Percentiles rank a stretch among this genome's conserved stretches.
phyloP scores from a whole-genome alignment of 2,888 invertebrate species.

The Erebia aethiops region DNA sequence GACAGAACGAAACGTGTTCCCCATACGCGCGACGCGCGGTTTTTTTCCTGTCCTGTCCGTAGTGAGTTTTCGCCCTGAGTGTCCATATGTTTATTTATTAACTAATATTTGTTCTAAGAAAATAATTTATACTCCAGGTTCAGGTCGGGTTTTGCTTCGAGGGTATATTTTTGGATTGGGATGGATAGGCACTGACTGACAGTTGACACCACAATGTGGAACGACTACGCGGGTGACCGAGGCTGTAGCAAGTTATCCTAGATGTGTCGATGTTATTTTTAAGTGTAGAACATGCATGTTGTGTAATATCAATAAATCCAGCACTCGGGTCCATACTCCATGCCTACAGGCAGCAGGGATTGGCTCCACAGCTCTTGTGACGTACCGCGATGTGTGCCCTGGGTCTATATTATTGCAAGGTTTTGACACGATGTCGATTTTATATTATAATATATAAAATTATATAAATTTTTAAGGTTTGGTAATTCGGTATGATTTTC shows the following conservation, averaged over 20 bases:
- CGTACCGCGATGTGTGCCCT: neutral
- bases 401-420: neutral
- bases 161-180: constrained; percentile 17
- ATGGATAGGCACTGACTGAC: constrained; percentile 14
- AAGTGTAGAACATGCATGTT: constrained; percentile 55
- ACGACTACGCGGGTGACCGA: constrained; percentile 47
- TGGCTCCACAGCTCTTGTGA: constrained; percentile 21
- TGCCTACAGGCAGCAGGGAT: constrained; percentile 22
- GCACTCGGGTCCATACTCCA: constrained; percentile 60
- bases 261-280: constrained; percentile 56
- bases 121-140: neutral
- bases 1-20: too few species aligned
- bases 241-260: constrained; percentile 61
- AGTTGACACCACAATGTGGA: constrained; percentile 21
- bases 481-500: too few species aligned
- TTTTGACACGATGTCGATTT: neutral
- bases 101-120: neutral
- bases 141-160: constrained; percentile 8
- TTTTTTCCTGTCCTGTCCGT: too few species aligned
- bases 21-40: too few species aligned
- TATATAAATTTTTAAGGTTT: neutral
- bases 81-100: too few species aligned
- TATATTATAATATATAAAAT: neutral
- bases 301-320: constrained; percentile 48
- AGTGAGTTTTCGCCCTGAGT: too few species aligned